A percentile compares a stretch with the other conserved stretches of the same genome.
Conservation (phyloP, 2,797 vertebrate genomes). For the Silurus lanzhouensis region DNA sequence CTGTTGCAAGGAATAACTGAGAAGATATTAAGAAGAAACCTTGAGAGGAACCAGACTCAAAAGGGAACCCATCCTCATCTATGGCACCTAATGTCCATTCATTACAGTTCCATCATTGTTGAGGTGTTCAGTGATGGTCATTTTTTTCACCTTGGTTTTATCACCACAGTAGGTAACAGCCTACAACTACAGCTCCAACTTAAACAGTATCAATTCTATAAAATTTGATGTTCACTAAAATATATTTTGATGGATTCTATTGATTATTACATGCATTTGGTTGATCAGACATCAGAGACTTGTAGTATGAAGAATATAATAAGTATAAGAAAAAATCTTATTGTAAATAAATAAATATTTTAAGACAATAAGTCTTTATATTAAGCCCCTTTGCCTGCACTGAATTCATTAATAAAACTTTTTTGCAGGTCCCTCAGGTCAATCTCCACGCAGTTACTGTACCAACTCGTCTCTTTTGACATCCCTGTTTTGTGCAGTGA, state of each 20-base stretch:
- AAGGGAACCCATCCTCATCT: no score
- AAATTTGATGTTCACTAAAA: not conserved
- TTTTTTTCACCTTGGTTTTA: not conserved
- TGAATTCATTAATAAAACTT: not conserved
- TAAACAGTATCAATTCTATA: no score
- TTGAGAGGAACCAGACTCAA: no score
- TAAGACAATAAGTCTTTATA: not conserved
- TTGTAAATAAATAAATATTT: no score
- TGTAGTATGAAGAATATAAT: not conserved
- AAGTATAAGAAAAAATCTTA: not conserved
- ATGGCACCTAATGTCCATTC: no score
- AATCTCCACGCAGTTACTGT: not conserved
- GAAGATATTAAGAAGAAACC: no score
- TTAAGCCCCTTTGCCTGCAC: not conserved
- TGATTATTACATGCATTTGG: not conserved
- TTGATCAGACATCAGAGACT: not conserved
- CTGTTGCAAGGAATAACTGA: no score
- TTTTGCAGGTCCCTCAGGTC: not conserved
- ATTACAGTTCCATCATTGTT: no score
- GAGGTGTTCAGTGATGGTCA: no score
- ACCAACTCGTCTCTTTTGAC: not conserved
- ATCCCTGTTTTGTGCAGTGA: slow-evolving; percentile 2
- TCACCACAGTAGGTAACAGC: not conserved
- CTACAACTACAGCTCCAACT: not conserved
- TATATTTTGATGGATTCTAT: no score